Evolutionary conservation across 23 tunicate species (phyloP).

Genomic region (Ciona savignyi): DNA sequence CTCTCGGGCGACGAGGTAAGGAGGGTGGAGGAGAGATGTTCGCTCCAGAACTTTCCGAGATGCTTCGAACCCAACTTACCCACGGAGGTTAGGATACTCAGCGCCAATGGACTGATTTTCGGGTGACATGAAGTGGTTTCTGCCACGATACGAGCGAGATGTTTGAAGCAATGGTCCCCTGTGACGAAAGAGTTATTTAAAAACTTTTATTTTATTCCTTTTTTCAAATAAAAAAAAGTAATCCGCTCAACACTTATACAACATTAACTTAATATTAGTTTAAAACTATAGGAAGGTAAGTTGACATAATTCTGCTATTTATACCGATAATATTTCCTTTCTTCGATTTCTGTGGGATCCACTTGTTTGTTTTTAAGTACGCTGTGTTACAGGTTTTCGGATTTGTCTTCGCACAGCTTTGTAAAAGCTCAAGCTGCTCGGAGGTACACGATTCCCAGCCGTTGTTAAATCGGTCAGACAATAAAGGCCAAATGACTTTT

Average conservation of each 20-base stretch:
- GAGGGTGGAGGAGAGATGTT: conserved; percentile 17
- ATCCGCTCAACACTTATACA: too few species aligned
- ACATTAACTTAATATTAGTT: too few species aligned
- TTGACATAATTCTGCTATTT: too few species aligned
- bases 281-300: too few species aligned
- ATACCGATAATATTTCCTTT: conserved; percentile 23
- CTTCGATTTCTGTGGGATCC: conserved; percentile 47
- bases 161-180: conserved; percentile 54
- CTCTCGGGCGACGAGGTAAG: conserved; percentile 61
- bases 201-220: background rate
- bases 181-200: conserved; percentile 6
- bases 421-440: conserved; percentile 36
- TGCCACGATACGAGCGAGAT: conserved; percentile 48
- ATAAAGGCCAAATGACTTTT: conserved; percentile 39
- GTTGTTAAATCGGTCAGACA: conserved; percentile 9
- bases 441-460: conserved; percentile 68
- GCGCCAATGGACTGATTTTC: conserved; percentile 28
- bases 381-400: conserved; percentile 56
- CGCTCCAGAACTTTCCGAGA: conserved; percentile 56
- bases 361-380: conserved; percentile 45
- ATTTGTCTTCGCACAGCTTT: conserved; percentile 22
- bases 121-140: conserved; percentile 76
- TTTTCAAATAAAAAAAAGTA: too few species aligned
- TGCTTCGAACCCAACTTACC: conserved; percentile 23
- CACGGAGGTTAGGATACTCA: conserved; percentile 22